Evolutionary conservation across 2,888 invertebrate genomes (phyloP).

Genomic region (Salticus scenicus): DNA sequence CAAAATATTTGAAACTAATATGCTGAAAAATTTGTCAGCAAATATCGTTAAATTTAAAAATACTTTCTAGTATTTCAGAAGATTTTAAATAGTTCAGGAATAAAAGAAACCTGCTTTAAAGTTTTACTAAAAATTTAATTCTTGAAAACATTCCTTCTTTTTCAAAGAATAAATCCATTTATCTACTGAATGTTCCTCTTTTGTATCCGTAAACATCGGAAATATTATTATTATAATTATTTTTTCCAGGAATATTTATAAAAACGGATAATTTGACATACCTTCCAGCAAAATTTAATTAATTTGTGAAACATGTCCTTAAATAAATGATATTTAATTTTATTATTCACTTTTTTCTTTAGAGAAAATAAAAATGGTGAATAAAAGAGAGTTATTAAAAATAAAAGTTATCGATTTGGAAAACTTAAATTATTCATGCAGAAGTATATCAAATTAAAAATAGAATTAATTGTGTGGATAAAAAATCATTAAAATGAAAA

Average conservation of each 20-base stretch:
- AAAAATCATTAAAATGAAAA: not conserved
- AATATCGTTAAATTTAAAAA: too few species aligned
- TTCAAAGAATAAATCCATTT: not conserved
- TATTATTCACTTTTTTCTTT: not conserved
- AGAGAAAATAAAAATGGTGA: not conserved
- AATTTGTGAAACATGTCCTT: not conserved
- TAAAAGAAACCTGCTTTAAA: too few species aligned
- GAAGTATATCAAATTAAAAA: slow-evolving; percentile 14
- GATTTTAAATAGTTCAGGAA: too few species aligned
- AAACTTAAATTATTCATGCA: slow-evolving; percentile 11
- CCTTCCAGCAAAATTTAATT: not conserved
- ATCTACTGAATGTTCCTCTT: not conserved
- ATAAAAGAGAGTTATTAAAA: not conserved
- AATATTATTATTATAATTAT: too few species aligned
- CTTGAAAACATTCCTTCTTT: not conserved
- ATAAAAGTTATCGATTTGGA: not conserved
- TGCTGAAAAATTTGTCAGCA: too few species aligned
- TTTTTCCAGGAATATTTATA: not conserved
- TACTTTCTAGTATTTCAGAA: too few species aligned
- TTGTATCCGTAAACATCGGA: not conserved
- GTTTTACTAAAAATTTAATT: not conserved
- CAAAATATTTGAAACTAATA: too few species aligned
- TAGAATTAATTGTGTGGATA: not conserved
- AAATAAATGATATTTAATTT: not conserved
- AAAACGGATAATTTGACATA: slow-evolving; percentile 4